Evolutionary conservation across 2,797 vertebrate genomes (phyloP).

Genomic region (Spea hammondii): DNA sequence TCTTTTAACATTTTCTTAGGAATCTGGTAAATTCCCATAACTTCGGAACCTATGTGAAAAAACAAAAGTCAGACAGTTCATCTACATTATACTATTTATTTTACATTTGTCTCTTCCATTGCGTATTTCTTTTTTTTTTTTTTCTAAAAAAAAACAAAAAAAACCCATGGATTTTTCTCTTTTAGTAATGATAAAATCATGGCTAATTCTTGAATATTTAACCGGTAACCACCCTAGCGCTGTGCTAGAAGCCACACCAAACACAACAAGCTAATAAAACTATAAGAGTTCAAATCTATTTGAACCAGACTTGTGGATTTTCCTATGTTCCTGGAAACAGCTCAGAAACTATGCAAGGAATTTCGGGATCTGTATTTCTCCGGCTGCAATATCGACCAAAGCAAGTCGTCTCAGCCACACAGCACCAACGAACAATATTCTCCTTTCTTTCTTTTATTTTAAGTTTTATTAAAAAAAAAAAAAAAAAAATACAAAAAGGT

Average conservation of each 20-base stretch:
- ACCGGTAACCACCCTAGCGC: too few species aligned
- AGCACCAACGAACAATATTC: neutral
- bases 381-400: neutral
- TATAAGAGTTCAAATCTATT: constrained; percentile 21
- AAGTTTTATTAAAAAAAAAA: neutral
- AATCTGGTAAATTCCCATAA: too few species aligned
- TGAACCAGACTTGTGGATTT: constrained; percentile 7
- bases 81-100: too few species aligned
- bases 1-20: too few species aligned
- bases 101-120: too few species aligned
- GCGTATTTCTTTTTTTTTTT: too few species aligned
- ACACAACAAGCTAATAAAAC: constrained; percentile 17
- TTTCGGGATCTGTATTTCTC: neutral
- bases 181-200: too few species aligned
- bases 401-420: neutral
- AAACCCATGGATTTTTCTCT: too few species aligned
- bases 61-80: too few species aligned
- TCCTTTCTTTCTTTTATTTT: neutral
- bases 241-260: constrained; percentile 6
- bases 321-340: constrained; percentile 23
- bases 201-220: too few species aligned
- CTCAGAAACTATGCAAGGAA: constrained; percentile 5
- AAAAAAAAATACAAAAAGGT: constrained; percentile 22
- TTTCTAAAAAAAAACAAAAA: too few species aligned
- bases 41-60: too few species aligned